Evolutionary conservation across 1,140 invertebrate species (phyloP).

Genomic region (Pseudomyrmex cubaensis): DNA sequence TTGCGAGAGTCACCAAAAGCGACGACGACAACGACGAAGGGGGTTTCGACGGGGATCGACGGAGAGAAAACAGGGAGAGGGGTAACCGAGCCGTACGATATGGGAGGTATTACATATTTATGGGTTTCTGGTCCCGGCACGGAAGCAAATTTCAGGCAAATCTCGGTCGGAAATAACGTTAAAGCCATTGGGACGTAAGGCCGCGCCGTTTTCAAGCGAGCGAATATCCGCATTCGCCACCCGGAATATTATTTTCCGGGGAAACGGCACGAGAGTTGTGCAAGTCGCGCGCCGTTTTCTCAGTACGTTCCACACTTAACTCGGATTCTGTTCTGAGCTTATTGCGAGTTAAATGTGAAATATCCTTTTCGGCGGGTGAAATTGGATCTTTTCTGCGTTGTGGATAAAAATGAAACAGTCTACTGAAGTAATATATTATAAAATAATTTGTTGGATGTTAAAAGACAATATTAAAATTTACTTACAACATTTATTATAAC

Average conservation of each 20-base stretch:
- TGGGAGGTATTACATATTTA: constrained; percentile 85
- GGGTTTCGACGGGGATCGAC: constrained; percentile 9
- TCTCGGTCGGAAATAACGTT: constrained; percentile 82
- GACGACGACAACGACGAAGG: constrained; percentile 47
- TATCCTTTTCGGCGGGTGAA: constrained; percentile 25
- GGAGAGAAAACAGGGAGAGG: constrained; percentile 48
- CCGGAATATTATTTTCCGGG: constrained; percentile 68
- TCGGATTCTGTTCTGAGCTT: constrained; percentile 36
- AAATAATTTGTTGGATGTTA: background rate
- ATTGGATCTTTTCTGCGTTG: constrained; percentile 36
- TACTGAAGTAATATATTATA: background rate
- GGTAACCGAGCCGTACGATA: constrained; percentile 74
- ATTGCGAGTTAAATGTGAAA: constrained; percentile 59
- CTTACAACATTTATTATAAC: background rate
- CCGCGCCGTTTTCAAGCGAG: constrained; percentile 64
- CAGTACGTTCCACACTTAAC: background rate
- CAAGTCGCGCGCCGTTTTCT: constrained; percentile 24
- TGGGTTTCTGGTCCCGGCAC: constrained; percentile 82
- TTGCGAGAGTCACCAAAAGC: constrained; percentile 72
- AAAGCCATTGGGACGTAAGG: constrained; percentile 79
- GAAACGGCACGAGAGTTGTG: constrained; percentile 24
- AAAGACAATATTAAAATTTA: background rate
- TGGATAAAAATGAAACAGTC: constrained; percentile 3
- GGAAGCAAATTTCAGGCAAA: constrained; percentile 84
- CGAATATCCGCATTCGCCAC: constrained; percentile 50